Evolutionary conservation across 2,113 vertebrate species (phyloP), one percentile per base, ranked within the genome.

Genomic region (Notarius quadriscutis): DNA sequence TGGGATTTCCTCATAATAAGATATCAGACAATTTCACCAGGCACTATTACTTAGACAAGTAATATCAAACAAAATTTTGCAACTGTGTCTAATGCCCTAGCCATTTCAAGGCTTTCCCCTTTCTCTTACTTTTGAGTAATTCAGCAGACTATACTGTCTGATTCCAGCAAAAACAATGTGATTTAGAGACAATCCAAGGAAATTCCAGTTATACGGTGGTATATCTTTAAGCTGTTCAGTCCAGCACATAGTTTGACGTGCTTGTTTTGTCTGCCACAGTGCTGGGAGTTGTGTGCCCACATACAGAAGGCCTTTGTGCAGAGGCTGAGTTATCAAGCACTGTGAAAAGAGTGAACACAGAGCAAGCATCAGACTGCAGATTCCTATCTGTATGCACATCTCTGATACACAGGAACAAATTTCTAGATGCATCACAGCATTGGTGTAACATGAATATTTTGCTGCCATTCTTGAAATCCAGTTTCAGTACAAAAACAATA

Each of bases 251-350:
- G 25, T 77, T 53, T 69, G 41, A n/a, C 55, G 62, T 7, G 25
- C 34, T 78, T 85, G 74, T 85, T 78, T 63, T 27, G 57, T 30
- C n/a, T 63, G 72, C 74, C 8, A 53, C 58, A 51, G 55, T 63
- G 30, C 57, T 77, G 27, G 55, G 62, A 51, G 12, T 53, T 79
- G 27, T 74, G 53, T 58, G 83, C 53, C 27, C 48, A 34, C 75
- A 79, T 79, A 65, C 17, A 79, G 50, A 85, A 85, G 34, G 57
- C 57, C 84, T 86, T 65, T 67, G 60, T 79, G 84, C 48, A 67
- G 60, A 20, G 27, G 63, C 22, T 65, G 58, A 51, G 27, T 86
- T 53, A 85, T 63, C 22, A 53, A 65, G 58, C 50, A 12, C 25
- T 53, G 27, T 78, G 41, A 50, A 85, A 65, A 51, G 57, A 78